These are phyloP conservation scores for Phymastichus coffea DNA, from an alignment of 1,140 invertebrate genomes.

Conservation along the genomic window DNA sequence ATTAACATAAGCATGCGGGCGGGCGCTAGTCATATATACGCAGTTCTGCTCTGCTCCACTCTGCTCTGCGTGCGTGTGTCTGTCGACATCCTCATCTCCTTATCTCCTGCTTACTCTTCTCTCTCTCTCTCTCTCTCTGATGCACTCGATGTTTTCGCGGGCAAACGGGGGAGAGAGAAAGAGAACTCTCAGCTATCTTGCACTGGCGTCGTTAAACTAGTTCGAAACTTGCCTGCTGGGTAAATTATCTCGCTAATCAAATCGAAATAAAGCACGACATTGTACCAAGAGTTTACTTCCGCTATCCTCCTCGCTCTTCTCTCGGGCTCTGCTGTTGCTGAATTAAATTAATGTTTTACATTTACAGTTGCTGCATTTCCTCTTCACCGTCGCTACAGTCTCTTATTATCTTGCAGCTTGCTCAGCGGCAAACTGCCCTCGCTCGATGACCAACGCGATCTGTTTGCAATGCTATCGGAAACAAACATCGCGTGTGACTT, in stretches of 20 bases:
- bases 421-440: no score
- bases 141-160: background rate
- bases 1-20: slow-evolving; percentile 3
- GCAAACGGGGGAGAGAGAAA: no score
- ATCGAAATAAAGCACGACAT: slow-evolving; percentile 1
- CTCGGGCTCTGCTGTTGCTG: background rate
- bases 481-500: no score
- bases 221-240: background rate
- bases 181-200: slow-evolving; percentile 2
- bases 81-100: no score
- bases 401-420: background rate
- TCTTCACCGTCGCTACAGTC: no score
- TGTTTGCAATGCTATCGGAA: no score
- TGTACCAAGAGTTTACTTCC: background rate
- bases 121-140: background rate
- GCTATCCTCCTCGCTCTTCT: background rate
- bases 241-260: slow-evolving; percentile 10
- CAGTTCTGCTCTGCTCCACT: no score
- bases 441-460: no score
- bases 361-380: no score
- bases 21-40: background rate
- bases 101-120: no score
- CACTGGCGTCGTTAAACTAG: slow-evolving; percentile 6
- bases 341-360: background rate
- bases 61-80: no score